Evolutionary conservation across 1,140 invertebrate species (phyloP).

Genomic region (Panagrolaimus sp.): DNA sequence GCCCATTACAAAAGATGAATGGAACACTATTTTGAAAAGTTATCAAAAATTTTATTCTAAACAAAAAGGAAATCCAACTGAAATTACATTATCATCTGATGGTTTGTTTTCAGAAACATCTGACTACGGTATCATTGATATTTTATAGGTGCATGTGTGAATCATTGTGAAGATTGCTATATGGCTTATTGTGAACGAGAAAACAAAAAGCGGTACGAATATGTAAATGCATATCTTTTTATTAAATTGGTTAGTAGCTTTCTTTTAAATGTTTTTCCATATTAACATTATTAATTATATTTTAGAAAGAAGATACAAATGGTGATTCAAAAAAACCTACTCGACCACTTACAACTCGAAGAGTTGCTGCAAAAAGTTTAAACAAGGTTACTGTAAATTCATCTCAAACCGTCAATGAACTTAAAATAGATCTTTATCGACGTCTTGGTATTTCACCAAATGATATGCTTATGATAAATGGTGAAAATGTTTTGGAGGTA

Average conservation of each 20-base stretch:
- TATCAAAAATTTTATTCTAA: not conserved
- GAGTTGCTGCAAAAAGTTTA: not conserved
- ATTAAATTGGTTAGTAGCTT: not conserved
- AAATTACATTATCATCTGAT: not conserved
- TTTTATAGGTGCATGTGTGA: not conserved
- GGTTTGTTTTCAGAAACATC: not conserved
- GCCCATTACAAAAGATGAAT: not conserved
- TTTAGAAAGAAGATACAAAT: slow-evolving; percentile 1
- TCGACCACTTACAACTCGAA: not conserved
- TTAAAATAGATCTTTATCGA: not conserved
- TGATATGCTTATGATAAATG: not conserved
- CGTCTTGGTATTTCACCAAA: not conserved
- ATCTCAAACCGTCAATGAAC: not conserved
- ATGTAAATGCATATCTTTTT: not conserved
- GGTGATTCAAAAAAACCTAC: not conserved
- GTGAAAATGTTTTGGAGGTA: not conserved
- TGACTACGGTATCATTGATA: not conserved
- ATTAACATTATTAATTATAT: not conserved
- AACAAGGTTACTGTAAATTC: not conserved
- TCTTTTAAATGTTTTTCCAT: not conserved
- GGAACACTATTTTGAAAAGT: not conserved
- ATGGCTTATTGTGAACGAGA: not conserved
- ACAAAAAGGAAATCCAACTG: not conserved
- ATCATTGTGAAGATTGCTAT: not conserved
- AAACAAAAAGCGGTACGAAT: not conserved